Evolutionary conservation across 2,113 vertebrate species (phyloP).

Genomic region (Dromiciops gliroides): DNA sequence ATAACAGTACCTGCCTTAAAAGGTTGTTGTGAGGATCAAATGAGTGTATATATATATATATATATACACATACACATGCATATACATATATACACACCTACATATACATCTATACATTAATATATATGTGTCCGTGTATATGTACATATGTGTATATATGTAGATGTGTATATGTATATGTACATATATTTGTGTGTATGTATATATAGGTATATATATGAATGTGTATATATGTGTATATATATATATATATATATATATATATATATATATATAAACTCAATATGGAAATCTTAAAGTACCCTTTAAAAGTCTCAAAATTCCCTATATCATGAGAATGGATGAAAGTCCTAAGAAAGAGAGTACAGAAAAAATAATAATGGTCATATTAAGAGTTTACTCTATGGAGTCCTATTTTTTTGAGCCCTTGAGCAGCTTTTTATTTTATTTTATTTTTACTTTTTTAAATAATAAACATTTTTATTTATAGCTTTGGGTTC

Average conservation of each 20-base stretch:
- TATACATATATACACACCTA: too few species aligned
- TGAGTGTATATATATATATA: neutral
- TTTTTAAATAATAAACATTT: too few species aligned
- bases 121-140: neutral
- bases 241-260: neutral
- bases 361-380: neutral
- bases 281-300: too few species aligned
- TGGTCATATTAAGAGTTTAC: neutral
- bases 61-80: too few species aligned
- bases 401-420: neutral
- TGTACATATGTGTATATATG: too few species aligned
- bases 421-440: too few species aligned
- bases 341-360: neutral
- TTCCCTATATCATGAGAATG: accelerated
- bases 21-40: neutral
- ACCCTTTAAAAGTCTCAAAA: neutral
- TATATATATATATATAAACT: too few species aligned
- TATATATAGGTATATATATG: too few species aligned
- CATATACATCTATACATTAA: too few species aligned
- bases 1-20: neutral
- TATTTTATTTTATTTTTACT: too few species aligned
- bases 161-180: neutral
- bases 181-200: too few species aligned
- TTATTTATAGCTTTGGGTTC: too few species aligned
- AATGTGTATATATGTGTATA: neutral